Conservation (phyloP, 2,797 vertebrate species). For the Notolabrus celidotus region DNA sequence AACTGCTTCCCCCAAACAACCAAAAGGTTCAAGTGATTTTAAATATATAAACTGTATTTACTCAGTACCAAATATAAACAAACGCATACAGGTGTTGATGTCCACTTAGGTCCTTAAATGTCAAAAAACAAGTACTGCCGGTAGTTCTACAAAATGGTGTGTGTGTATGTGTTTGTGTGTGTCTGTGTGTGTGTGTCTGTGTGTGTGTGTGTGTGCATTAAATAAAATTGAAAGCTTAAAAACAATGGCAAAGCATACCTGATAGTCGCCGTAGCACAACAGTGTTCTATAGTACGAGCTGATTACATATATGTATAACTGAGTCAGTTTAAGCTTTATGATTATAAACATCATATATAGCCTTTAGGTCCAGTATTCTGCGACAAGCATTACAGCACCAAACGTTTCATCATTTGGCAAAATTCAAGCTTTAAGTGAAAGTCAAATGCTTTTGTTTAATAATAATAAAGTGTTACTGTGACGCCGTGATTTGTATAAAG, state of each 20-base stretch:
- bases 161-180: slow-evolving; percentile 63
- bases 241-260: slow-evolving; percentile 89
- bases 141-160: slow-evolving; percentile 78
- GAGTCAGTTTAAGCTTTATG: slow-evolving; percentile 87
- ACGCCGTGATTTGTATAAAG: slow-evolving; percentile 90
- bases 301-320: slow-evolving; percentile 87
- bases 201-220: slow-evolving; percentile 68
- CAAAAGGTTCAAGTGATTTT: slow-evolving; percentile 83
- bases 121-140: slow-evolving; percentile 83
- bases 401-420: slow-evolving; percentile 90
- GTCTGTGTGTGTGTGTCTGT: slow-evolving; percentile 59
- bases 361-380: slow-evolving; percentile 90
- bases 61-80: slow-evolving; percentile 86
- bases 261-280: slow-evolving; percentile 88
- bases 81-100: slow-evolving; percentile 78
- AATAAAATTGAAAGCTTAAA: slow-evolving; percentile 80
- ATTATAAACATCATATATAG: slow-evolving; percentile 89
- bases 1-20: slow-evolving; percentile 65
- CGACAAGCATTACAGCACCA: slow-evolving; percentile 90
- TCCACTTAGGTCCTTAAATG: slow-evolving; percentile 82
- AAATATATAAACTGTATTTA: slow-evolving; percentile 70
- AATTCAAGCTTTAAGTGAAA: slow-evolving; percentile 92
- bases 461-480: slow-evolving; percentile 89
- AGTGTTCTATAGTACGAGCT: slow-evolving; percentile 89
- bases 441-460: slow-evolving; percentile 86